These are phyloP conservation scores for Trissolcus basalis DNA, from an alignment of 1,140 invertebrate genomes.

Conservation along the genomic window DNA sequence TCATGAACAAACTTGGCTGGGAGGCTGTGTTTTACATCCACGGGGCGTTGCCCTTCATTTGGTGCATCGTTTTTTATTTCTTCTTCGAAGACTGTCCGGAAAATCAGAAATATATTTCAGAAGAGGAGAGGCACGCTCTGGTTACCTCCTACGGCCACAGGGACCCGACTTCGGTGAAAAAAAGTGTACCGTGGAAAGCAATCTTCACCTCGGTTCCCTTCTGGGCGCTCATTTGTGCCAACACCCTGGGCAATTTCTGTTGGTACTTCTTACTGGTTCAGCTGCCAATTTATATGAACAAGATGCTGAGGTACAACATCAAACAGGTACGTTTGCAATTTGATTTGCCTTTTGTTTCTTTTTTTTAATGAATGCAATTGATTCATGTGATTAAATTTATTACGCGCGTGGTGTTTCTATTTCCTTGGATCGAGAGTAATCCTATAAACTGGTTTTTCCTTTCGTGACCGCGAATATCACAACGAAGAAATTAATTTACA, in stretches of 20 bases:
- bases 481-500: too few relatives aligned
- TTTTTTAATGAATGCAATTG: too few relatives aligned
- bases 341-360: not conserved
- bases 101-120: constrained; percentile 83
- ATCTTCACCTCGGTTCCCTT: constrained; percentile 85
- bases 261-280: constrained; percentile 96
- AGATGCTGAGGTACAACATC: constrained; percentile 91
- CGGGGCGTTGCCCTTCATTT: constrained; percentile 81
- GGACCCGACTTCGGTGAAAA: constrained; percentile 61
- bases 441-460: too few relatives aligned
- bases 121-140: constrained; percentile 80
- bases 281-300: constrained; percentile 93
- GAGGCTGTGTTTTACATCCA: constrained; percentile 88
- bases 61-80: constrained; percentile 82
- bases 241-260: constrained; percentile 90
- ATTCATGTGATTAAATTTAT: too few relatives aligned
- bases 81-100: constrained; percentile 84
- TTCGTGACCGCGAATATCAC: too few relatives aligned
- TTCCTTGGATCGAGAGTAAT: too few relatives aligned
- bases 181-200: constrained; percentile 80
- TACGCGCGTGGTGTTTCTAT: too few relatives aligned
- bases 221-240: constrained; percentile 82
- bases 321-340: constrained; percentile 78
- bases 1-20: constrained; percentile 82
- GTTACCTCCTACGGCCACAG: constrained; percentile 78